phyloP scores from a whole-genome alignment of 2,888 invertebrate genomes.

The Augiades crinisus region DNA sequence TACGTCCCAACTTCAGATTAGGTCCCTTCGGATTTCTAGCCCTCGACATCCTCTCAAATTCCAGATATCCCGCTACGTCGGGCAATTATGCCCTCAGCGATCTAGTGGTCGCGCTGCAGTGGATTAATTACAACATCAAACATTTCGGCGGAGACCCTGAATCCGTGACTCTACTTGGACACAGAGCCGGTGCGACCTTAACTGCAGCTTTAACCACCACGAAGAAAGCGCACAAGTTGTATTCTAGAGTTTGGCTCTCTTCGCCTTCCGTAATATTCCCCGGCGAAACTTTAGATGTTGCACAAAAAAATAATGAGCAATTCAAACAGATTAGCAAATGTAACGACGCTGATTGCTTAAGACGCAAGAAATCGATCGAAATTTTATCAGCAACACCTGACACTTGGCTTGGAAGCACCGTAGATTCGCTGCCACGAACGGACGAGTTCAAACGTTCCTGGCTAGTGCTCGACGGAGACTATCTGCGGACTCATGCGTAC shows the following conservation, averaged over 20 bases:
- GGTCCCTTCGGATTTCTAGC: constrained; percentile 92
- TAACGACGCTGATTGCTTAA: constrained; percentile 80
- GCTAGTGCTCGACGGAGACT: constrained; percentile 88
- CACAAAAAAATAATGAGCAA: constrained; percentile 82
- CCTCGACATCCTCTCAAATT: constrained; percentile 84
- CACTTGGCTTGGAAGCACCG: constrained; percentile 84
- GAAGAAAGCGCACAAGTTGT: constrained; percentile 83
- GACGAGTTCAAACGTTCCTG: constrained; percentile 86
- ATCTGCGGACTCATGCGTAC: constrained; percentile 84
- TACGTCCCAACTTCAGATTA: constrained; percentile 92
- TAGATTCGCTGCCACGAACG: constrained; percentile 83
- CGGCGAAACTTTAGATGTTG: constrained; percentile 81
- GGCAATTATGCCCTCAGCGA: constrained; percentile 94
- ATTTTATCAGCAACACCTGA: constrained; percentile 87
- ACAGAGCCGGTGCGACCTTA: constrained; percentile 92
- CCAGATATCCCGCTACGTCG: constrained; percentile 87
- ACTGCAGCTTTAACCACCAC: constrained; percentile 87
- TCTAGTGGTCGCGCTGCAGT: constrained; percentile 87
- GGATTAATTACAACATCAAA: constrained; percentile 91
- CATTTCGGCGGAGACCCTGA: constrained; percentile 91
- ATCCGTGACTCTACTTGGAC: constrained; percentile 91
- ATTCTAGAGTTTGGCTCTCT: constrained; percentile 89
- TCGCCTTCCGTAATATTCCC: constrained; percentile 89
- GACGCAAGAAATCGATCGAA: constrained; percentile 74
- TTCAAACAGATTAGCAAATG: constrained; percentile 83